These are phyloP conservation scores for Mustela lutreola DNA, from an alignment of 2,113 vertebrate genomes.

Conservation along the genomic window DNA sequence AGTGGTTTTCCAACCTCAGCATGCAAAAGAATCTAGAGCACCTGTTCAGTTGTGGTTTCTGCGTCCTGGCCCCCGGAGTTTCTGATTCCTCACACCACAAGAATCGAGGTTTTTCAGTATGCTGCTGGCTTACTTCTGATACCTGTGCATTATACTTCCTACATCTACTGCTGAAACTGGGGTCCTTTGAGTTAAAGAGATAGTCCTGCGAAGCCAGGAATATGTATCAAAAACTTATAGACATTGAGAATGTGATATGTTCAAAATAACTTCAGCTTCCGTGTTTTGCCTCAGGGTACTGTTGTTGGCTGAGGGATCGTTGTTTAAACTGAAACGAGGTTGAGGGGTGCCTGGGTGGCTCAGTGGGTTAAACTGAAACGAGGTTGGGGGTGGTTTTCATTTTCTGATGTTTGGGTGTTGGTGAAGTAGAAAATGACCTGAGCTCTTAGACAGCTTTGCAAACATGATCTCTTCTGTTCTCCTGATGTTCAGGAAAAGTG, in stretches of 20 bases:
- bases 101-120: background rate
- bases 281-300: background rate
- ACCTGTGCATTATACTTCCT: background rate
- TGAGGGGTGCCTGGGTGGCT: background rate
- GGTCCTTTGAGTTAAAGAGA: background rate
- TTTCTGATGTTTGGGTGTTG: slow-evolving; percentile 46
- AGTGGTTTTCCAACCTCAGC: background rate
- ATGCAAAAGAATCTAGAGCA: background rate
- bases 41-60: background rate
- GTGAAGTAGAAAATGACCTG: slow-evolving; percentile 1
- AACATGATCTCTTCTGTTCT: background rate
- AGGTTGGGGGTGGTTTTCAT: background rate
- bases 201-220: background rate
- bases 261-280: background rate
- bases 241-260: background rate
- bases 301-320: background rate
- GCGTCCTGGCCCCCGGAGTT: background rate
- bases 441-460: background rate
- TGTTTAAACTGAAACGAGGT: background rate
- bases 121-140: background rate
- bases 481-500: background rate
- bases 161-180: background rate
- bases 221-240: background rate
- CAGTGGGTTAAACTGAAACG: background rate
- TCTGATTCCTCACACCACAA: background rate